Evolutionary conservation across 2,797 vertebrate genomes (phyloP), one percentile per base, ranked within the genome.

Genomic region (Oryzias sinensis): DNA sequence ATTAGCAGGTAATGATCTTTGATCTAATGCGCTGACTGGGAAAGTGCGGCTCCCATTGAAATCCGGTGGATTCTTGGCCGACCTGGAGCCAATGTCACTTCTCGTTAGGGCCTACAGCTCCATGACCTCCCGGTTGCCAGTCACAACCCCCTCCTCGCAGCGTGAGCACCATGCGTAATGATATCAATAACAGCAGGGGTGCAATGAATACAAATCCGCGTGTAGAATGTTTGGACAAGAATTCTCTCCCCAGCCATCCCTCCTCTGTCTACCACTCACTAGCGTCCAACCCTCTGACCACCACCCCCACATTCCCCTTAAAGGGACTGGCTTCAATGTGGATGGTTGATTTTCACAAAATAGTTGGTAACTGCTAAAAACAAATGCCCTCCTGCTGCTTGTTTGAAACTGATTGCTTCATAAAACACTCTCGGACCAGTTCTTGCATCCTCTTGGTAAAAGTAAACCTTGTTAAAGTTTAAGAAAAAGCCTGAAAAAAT

Each of bases 21-120:
- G 90, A 91, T 92, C 88, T 90, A 91, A 92, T 90, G 87, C 88
- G 88, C 90, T 87, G 91, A 91, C 89, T 91, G 88, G 88, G 86
- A 92, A 91, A 91, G 87, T 82, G 89, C 81, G 87, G 89, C 88
- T 90, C 77, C 87, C 84, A 90, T 89, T 92, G 91, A 91, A 93
- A 91, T 90, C 89, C 86, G 86, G 85, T 83, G 84, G 88, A 92
- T 86, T 88, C 88, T 89, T 80, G 89, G 90, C 92, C 93, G 91
- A 87, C 90, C 93, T 95, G 96, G 96, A 98, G 96, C 96, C 97
- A 93, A 91, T 96, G 95, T 97, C 95, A 92, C 82, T 80, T 94
- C 93, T 94, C 90, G 93, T 98, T 97, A 99, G 87, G 86, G 80
- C 89, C 66, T 73, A 82, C 65, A 68, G 88, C 89, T 88, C 88